Evolutionary conservation across 2,113 vertebrate species (phyloP).

Genomic region (Spilogale gracilis): DNA sequence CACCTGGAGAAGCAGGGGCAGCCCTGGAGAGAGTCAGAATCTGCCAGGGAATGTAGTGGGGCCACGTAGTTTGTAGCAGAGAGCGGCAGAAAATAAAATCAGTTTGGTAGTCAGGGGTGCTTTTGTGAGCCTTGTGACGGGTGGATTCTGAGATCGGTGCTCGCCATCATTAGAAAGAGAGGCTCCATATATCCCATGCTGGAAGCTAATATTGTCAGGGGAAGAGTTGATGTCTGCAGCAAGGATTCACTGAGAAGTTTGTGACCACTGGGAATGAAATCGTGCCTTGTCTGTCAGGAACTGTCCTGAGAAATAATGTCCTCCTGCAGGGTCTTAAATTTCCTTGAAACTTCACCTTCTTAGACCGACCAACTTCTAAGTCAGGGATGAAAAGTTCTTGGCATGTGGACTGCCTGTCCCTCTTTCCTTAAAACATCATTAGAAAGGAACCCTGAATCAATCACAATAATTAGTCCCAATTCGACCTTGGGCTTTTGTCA

Average conservation of each 20-base stretch:
- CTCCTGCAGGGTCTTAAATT: neutral
- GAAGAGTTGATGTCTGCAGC: neutral
- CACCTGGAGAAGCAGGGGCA: accelerated
- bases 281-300: neutral
- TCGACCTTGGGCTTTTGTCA: neutral
- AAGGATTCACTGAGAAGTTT: neutral
- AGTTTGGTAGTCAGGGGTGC: neutral
- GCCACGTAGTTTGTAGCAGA: too few species aligned
- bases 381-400: neutral
- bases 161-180: neutral
- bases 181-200: neutral
- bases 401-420: accelerated
- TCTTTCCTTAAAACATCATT: neutral
- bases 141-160: neutral
- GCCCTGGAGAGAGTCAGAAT: neutral
- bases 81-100: too few species aligned
- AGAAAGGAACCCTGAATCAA: neutral
- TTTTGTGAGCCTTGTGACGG: too few species aligned
- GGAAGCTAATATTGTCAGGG: neutral
- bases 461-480: neutral
- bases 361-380: neutral
- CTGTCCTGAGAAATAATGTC: neutral
- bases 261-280: neutral
- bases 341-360: neutral
- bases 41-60: accelerated